Evolutionary conservation across 2,888 invertebrate genomes (phyloP).

Genomic region (Hyles lineata): DNA sequence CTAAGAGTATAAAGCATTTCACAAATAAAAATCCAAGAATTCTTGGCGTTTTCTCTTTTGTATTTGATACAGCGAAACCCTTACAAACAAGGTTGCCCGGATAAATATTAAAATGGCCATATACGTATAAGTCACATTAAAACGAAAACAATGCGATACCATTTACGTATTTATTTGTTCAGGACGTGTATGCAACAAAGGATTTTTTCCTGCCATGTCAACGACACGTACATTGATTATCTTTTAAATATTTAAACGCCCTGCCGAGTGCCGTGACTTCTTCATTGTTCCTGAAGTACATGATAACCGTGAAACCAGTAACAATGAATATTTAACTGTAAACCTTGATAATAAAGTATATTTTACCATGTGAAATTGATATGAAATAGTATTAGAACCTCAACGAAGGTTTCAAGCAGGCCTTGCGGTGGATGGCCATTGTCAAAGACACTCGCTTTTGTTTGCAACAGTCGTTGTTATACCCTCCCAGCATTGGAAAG

Average conservation of each 20-base stretch:
- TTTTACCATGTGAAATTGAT: conserved; percentile 40
- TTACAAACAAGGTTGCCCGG: background rate
- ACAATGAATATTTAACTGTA: background rate
- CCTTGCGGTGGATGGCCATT: conserved; percentile 63
- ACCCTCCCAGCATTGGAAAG: conserved; percentile 17
- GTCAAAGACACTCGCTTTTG: conserved; percentile 54
- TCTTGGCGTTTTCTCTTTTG: background rate
- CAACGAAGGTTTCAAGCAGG: conserved; percentile 56
- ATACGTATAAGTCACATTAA: background rate
- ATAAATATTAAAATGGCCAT: background rate
- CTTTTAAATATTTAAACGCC: conserved; percentile 16
- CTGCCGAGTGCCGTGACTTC: conserved; percentile 7
- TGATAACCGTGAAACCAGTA: background rate
- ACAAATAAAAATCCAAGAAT: background rate
- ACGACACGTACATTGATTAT: conserved; percentile 16
- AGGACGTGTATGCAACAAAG: conserved; percentile 2
- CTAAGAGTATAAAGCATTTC: no score
- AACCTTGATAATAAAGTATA: conserved; percentile 39
- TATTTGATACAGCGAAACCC: background rate
- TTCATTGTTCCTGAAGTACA: conserved; percentile 7
- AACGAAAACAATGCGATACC: background rate
- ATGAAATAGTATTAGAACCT: conserved; percentile 43
- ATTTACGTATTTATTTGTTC: background rate
- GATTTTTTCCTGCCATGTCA: conserved; percentile 11
- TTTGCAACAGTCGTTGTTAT: conserved; percentile 30